These are phyloP conservation scores for Cheilosia vernalis DNA, from an alignment of 2,888 invertebrate genomes.

Conservation along the genomic window DNA sequence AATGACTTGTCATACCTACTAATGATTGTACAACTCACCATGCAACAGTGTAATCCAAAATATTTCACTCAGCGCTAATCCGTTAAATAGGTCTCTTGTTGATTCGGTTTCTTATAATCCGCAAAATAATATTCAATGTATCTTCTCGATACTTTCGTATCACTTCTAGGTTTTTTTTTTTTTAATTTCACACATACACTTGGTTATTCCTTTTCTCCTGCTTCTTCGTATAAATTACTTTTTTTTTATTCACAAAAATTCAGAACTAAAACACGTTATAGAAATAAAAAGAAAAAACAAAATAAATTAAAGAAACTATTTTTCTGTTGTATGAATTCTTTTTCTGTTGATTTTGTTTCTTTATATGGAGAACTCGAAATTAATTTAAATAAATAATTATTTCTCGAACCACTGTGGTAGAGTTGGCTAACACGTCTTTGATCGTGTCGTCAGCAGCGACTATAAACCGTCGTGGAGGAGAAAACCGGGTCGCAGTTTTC, in stretches of 20 bases:
- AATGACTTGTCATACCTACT: neutral
- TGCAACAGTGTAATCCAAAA: constrained; percentile 64
- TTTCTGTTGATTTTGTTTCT: neutral
- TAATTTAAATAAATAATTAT: constrained; percentile 48
- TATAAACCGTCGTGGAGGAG: constrained; percentile 47
- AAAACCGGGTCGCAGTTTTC: constrained; percentile 73
- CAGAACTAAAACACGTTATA: constrained; percentile 54
- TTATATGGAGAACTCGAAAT: constrained; percentile 16
- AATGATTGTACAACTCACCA: constrained; percentile 31
- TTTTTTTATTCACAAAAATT: constrained; percentile 55
- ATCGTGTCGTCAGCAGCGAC: constrained; percentile 57
- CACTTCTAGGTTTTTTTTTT: constrained; percentile 18
- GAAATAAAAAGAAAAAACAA: constrained; percentile 23
- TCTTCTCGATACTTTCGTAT: constrained; percentile 41
- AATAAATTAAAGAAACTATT: neutral
- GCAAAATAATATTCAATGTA: constrained; percentile 41
- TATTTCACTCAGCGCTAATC: constrained; percentile 44
- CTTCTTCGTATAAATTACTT: constrained; percentile 4
- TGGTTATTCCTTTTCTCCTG: constrained; percentile 63
- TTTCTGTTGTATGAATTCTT: constrained; percentile 11
- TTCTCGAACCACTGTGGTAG: neutral
- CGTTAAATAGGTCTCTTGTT: constrained; percentile 17
- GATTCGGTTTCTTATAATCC: constrained; percentile 33
- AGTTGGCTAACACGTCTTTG: constrained; percentile 35
- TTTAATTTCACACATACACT: constrained; percentile 60